phyloP scores from a whole-genome alignment of 1,140 invertebrate genomes.

The Steinernema feltiae region DNA sequence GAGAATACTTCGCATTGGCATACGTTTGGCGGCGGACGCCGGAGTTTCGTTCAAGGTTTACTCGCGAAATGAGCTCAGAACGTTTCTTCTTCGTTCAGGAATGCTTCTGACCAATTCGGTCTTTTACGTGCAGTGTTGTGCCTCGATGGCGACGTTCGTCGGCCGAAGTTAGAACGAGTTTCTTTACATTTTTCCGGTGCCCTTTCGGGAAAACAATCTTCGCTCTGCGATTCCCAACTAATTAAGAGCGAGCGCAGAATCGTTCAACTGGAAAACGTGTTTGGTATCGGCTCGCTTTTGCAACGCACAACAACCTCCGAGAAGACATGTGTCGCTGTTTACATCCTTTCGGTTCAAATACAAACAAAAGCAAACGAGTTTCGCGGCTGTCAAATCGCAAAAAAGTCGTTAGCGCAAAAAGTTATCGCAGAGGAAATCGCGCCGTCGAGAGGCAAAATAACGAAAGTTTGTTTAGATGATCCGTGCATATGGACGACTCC shows the following conservation, averaged over 20 bases:
- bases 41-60: slow-evolving; percentile 35
- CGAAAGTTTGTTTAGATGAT: background rate
- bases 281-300: background rate
- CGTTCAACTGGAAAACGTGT: background rate
- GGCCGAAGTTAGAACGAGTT: slow-evolving; percentile 23
- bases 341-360: slow-evolving; percentile 4
- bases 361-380: background rate
- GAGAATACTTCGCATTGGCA: slow-evolving; percentile 19
- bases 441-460: background rate
- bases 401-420: background rate
- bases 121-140: slow-evolving; percentile 37
- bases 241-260: no score
- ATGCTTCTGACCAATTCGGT: slow-evolving; percentile 29
- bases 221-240: background rate
- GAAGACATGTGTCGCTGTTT: slow-evolving; percentile 12
- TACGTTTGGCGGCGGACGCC: slow-evolving; percentile 24
- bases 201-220: background rate
- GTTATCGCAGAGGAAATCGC: background rate
- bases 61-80: no score
- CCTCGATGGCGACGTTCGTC: slow-evolving; percentile 31
- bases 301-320: background rate
- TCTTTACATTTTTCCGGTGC: background rate
- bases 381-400: background rate
- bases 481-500: background rate
- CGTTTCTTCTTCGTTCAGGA: no score